Conservation (phyloP, 2,113 vertebrate genomes). For the Erpornis zantholeuca region DNA sequence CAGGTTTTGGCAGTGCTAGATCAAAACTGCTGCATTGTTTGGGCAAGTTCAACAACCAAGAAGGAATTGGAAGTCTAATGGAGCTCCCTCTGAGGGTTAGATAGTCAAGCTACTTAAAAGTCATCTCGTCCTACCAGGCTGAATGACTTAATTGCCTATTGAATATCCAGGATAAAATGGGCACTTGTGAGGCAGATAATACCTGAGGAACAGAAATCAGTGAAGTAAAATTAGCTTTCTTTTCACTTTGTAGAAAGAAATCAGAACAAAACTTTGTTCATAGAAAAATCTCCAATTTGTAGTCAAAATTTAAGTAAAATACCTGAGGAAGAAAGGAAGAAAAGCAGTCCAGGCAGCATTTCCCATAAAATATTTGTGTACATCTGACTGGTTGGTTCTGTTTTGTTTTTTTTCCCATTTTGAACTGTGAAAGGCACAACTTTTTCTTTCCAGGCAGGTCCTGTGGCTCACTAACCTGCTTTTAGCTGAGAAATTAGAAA, state of each 20-base stretch:
- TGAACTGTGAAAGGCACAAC: background rate
- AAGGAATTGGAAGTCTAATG: background rate
- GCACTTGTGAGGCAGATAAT: background rate
- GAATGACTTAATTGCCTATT: background rate
- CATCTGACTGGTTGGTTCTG: background rate
- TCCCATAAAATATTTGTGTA: background rate
- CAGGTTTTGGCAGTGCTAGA: background rate
- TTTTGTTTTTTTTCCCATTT: background rate
- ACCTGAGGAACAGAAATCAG: background rate
- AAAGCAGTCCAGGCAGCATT: background rate
- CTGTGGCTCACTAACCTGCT: too few species aligned
- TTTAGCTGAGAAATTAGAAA: background rate
- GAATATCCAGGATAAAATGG: fast-evolving
- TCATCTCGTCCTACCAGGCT: background rate
- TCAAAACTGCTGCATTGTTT: background rate
- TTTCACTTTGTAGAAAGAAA: background rate
- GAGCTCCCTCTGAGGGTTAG: background rate
- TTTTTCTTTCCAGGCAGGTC: background rate
- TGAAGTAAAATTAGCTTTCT: background rate
- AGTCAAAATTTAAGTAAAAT: background rate
- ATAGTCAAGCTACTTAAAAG: background rate
- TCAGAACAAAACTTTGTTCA: background rate
- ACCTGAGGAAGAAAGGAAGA: background rate
- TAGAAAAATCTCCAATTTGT: background rate
- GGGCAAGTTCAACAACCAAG: background rate